Conservation (phyloP, 1,140 invertebrate species). For the Oryzaephilus surinamensis region DNA sequence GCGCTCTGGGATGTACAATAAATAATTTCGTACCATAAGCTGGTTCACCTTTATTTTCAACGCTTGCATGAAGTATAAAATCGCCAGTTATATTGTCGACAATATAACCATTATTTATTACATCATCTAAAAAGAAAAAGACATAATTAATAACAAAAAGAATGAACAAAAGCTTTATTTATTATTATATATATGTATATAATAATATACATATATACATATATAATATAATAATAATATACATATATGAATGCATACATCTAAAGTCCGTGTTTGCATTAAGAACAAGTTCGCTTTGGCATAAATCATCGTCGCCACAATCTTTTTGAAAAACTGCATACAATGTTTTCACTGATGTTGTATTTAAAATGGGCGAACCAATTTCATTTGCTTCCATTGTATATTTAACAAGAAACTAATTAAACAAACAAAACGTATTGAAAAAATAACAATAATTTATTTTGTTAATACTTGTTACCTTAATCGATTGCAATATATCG, state of each 20-base stretch:
- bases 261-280: constrained; percentile 37
- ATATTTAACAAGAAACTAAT: constrained; percentile 72
- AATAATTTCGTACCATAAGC: constrained; percentile 84
- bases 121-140: too few relatives aligned
- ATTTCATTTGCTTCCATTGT: constrained; percentile 62
- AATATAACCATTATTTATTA: constrained; percentile 41
- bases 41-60: constrained; percentile 73
- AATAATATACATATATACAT: neutral
- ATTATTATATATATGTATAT: neutral
- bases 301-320: constrained; percentile 82
- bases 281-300: constrained; percentile 73
- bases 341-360: constrained; percentile 70
- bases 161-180: too few relatives aligned
- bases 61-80: constrained; percentile 62
- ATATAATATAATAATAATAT: too few relatives aligned
- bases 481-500: constrained; percentile 76
- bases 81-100: constrained; percentile 65
- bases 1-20: constrained; percentile 61
- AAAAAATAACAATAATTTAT: neutral
- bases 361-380: constrained; percentile 78
- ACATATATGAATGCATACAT: neutral
- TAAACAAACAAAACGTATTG: neutral
- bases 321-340: constrained; percentile 85
- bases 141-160: too few relatives aligned
- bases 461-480: constrained; percentile 34